Evolutionary conservation across 2,113 vertebrate genomes (phyloP).

Genomic region (Desmodus rotundus): DNA sequence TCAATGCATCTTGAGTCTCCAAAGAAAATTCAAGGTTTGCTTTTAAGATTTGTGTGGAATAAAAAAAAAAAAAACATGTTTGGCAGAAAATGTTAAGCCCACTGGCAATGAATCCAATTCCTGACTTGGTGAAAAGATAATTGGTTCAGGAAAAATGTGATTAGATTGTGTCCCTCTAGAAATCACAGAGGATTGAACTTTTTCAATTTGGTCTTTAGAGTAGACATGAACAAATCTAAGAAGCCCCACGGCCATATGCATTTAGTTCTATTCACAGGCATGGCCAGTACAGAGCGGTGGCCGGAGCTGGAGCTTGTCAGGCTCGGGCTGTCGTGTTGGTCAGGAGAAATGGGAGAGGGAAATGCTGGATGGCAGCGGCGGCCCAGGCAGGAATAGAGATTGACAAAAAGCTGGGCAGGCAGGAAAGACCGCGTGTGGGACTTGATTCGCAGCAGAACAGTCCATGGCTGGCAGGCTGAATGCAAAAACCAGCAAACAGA

Average conservation of each 20-base stretch:
- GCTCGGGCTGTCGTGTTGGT: background rate
- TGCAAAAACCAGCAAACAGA: background rate
- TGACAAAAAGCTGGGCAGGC: too few relatives aligned
- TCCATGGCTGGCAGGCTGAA: background rate
- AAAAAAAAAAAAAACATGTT: background rate
- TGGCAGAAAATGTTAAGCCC: conserved; percentile 28
- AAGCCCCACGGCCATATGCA: background rate
- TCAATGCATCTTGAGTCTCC: background rate
- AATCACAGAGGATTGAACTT: conserved; percentile 45
- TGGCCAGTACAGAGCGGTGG: background rate
- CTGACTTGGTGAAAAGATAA: conserved; percentile 50
- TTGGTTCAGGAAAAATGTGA: conserved; percentile 60
- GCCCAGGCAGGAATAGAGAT: background rate
- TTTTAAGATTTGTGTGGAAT: conserved; percentile 44
- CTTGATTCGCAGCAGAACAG: background rate
- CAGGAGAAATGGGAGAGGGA: background rate
- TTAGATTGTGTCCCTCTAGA: conserved; percentile 62
- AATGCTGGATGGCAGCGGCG: background rate
- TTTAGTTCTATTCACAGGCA: background rate
- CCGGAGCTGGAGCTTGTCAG: background rate
- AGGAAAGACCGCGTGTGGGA: too few relatives aligned
- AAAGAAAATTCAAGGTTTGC: conserved; percentile 12
- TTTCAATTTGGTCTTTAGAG: conserved; percentile 35
- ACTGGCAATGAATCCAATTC: conserved; percentile 41
- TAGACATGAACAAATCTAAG: conserved; percentile 11